Evolutionary conservation across 2,888 invertebrate species (phyloP).

Genomic region (Teinopalpus imperialis): DNA sequence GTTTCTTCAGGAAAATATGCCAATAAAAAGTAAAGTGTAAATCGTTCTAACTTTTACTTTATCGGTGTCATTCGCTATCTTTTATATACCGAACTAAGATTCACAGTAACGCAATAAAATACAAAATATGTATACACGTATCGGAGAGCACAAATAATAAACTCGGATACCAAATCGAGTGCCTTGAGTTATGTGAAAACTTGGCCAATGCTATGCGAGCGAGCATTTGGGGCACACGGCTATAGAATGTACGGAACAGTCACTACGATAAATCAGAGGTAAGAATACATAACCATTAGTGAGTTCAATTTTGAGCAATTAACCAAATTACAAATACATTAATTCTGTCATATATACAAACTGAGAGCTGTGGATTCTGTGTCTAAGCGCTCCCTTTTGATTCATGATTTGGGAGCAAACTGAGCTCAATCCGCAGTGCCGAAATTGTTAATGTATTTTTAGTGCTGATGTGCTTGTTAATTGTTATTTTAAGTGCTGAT

Average conservation of each 20-base stretch:
- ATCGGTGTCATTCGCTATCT: slow-evolving; percentile 34
- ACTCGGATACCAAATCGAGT: slow-evolving; percentile 74
- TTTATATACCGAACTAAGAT: slow-evolving; percentile 47
- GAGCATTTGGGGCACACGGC: slow-evolving; percentile 44
- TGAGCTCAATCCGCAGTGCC: too few species aligned
- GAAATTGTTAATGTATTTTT: too few species aligned
- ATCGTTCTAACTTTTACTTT: slow-evolving; percentile 29
- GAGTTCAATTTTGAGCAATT: slow-evolving; percentile 10
- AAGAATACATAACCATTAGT: too few species aligned
- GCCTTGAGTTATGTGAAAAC: slow-evolving; percentile 77
- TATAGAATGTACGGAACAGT: slow-evolving; percentile 43
- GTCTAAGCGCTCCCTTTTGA: too few species aligned
- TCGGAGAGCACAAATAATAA: slow-evolving; percentile 68
- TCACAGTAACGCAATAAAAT: slow-evolving; percentile 52
- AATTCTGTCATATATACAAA: neutral
- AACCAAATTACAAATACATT: neutral
- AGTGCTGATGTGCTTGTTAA: too few species aligned
- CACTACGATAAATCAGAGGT: slow-evolving; percentile 8
- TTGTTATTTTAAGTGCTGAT: too few species aligned
- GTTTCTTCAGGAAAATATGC: too few species aligned
- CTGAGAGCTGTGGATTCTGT: too few species aligned
- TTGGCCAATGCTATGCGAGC: slow-evolving; percentile 58
- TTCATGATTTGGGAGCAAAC: too few species aligned
- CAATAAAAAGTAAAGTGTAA: slow-evolving; percentile 8
- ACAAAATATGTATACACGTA: slow-evolving; percentile 54